phyloP scores from a whole-genome alignment of 2,797 vertebrate genomes.

The Oreonectes daqikongensis region DNA sequence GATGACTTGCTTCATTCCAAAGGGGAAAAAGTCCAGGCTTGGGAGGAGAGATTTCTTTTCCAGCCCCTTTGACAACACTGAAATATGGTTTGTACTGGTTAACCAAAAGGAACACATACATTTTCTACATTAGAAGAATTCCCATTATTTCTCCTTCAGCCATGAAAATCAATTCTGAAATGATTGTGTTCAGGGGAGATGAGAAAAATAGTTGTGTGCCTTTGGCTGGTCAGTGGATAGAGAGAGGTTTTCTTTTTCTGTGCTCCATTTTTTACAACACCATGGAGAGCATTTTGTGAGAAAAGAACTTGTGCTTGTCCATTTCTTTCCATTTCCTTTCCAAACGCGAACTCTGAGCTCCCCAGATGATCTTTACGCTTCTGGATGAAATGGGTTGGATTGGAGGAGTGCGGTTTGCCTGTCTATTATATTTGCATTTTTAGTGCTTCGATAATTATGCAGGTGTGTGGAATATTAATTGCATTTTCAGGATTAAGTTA shows the following conservation, averaged over 20 bases:
- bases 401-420: slow-evolving; percentile 16
- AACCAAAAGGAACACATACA: slow-evolving; percentile 99
- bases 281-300: slow-evolving; percentile 67
- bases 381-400: slow-evolving; percentile 7
- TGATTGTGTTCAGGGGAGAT: slow-evolving; percentile 88
- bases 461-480: slow-evolving; percentile 62
- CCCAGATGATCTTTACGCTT: neutral
- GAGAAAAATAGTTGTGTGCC: slow-evolving; percentile 84
- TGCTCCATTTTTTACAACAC: slow-evolving; percentile 35
- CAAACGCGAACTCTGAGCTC: slow-evolving; percentile 38
- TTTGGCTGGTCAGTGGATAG: slow-evolving; percentile 88
- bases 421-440: slow-evolving; percentile 57
- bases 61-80: slow-evolving; percentile 90
- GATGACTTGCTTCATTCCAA: slow-evolving; percentile 75
- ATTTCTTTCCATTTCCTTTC: slow-evolving; percentile 67
- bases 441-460: slow-evolving; percentile 57
- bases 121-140: slow-evolving; percentile 98
- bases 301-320: slow-evolving; percentile 65
- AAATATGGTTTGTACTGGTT: slow-evolving; percentile 98
- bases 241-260: slow-evolving; percentile 66
- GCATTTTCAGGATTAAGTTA: slow-evolving; percentile 58
- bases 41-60: slow-evolving; percentile 84
- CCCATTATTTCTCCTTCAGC: slow-evolving; percentile 98
- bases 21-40: slow-evolving; percentile 68
- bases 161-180: slow-evolving; percentile 99